phyloP scores from a whole-genome alignment of 2,113 vertebrate genomes.

The Plotosus lineatus region DNA sequence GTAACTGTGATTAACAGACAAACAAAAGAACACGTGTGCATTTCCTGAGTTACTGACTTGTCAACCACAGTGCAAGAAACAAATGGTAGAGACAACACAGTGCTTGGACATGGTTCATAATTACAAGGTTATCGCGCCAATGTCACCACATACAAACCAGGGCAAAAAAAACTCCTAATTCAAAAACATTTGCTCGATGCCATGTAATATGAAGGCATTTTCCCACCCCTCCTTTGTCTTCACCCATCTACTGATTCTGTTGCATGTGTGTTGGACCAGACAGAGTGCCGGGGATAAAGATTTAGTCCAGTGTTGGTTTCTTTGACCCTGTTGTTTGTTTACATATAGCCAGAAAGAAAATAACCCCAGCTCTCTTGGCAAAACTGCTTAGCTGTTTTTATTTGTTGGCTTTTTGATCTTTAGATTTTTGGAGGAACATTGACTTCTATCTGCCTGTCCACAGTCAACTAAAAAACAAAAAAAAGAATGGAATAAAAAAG shows the following conservation, averaged over 20 bases:
- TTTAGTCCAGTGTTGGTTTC: no score
- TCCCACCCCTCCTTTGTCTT: conserved; percentile 10
- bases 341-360: conserved; percentile 32
- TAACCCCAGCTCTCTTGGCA: conserved; percentile 25
- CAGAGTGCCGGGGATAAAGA: conserved; percentile 17
- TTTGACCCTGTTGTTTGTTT: conserved; percentile 19
- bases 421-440: not conserved
- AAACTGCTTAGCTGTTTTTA: conserved; percentile 31
- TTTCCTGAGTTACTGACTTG: not conserved
- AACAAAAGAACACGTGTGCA: not conserved
- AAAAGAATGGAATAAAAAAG: no score
- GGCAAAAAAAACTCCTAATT: not conserved
- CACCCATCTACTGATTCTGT: conserved; percentile 26
- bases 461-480: not conserved
- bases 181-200: not conserved
- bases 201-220: not conserved
- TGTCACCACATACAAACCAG: not conserved
- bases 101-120: not conserved
- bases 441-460: conserved; percentile 1
- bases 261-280: no score
- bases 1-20: not conserved
- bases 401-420: not conserved
- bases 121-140: not conserved
- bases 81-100: not conserved
- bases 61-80: not conserved